Evolutionary conservation across 1,140 invertebrate species (phyloP), one percentile per base, ranked within the genome.

Genomic region (Tenebrio molitor): DNA sequence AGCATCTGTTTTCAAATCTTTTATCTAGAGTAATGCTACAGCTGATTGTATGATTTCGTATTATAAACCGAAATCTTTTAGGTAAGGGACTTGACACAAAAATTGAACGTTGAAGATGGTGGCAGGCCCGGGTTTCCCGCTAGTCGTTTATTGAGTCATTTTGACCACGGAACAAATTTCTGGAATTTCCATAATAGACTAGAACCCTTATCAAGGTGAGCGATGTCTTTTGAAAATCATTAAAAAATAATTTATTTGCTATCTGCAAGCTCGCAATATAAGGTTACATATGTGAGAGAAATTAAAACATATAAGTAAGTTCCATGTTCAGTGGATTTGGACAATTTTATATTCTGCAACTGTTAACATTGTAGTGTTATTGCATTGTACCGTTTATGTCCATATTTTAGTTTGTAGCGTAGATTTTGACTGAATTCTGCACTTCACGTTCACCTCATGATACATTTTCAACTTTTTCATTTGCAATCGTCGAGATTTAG

Each of bases 1-100:
- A 96, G 84, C 95, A 95, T 82, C 85, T 96, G 21, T 96, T 96
- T 83, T 95, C 93, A 0, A 95, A 93, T 0, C 83, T 96, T 33
- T 83, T 96, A 36, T 93, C 93, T 72, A 88, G 94, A 81, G 94
- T 96, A 82, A 77, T n/a, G n/a, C n/a, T n/a, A n/a, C n/a, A n/a
- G n/a, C n/a, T n/a, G n/a, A n/a, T n/a, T n/a, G n/a, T n/a, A n/a
- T n/a, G n/a, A n/a, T n/a, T n/a, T n/a, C n/a, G n/a, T n/a, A n/a
- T n/a, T n/a, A n/a, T n/a, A n/a, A n/a, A n/a, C n/a, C n/a, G n/a
- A n/a, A n/a, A n/a, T n/a, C n/a, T 79, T 79, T 76, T 29, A 92
- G 91, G 91, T 92, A n/a, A 89, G 93, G 36, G 93, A 91, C 78
- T 84, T 96, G 16, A 96, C 94, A 0, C 91, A 94, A 77, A 89